Evolutionary conservation across 2,113 vertebrate genomes (phyloP).

Genomic region (Scopus umbretta): DNA sequence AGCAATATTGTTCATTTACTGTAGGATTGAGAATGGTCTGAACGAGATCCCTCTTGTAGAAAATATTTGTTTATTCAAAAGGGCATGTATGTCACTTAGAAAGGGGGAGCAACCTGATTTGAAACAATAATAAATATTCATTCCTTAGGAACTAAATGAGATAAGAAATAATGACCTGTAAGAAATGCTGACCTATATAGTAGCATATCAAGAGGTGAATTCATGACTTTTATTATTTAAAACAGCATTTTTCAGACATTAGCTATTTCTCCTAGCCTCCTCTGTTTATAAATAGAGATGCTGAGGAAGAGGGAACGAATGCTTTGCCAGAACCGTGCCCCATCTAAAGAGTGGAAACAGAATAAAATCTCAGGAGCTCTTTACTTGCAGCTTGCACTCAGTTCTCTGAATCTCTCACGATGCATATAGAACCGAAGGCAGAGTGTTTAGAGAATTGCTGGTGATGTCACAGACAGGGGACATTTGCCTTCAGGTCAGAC

Average conservation of each 20-base stretch:
- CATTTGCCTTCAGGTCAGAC: conserved; percentile 13
- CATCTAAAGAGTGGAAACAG: not conserved
- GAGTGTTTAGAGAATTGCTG: not conserved
- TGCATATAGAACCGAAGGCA: not conserved
- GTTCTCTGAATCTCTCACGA: not conserved
- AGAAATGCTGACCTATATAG: not conserved
- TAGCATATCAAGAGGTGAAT: not conserved
- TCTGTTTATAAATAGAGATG: not conserved
- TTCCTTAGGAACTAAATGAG: not conserved
- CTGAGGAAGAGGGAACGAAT: not conserved
- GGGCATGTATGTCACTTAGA: not conserved
- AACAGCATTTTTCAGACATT: not conserved
- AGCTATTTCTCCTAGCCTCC: not conserved
- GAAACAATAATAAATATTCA: not conserved
- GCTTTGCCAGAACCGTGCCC: not conserved
- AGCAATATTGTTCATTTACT: not conserved
- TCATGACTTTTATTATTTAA: not conserved
- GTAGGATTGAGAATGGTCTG: not conserved
- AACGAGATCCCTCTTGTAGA: not conserved
- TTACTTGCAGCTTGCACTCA: not conserved
- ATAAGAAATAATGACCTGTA: not conserved
- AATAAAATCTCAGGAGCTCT: not conserved
- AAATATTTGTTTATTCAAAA: not conserved
- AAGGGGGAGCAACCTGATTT: not conserved
- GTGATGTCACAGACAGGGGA: not conserved